These are phyloP conservation scores for Diplolepis rosae DNA, from an alignment of 2,888 invertebrate species.

Conservation along the genomic window DNA sequence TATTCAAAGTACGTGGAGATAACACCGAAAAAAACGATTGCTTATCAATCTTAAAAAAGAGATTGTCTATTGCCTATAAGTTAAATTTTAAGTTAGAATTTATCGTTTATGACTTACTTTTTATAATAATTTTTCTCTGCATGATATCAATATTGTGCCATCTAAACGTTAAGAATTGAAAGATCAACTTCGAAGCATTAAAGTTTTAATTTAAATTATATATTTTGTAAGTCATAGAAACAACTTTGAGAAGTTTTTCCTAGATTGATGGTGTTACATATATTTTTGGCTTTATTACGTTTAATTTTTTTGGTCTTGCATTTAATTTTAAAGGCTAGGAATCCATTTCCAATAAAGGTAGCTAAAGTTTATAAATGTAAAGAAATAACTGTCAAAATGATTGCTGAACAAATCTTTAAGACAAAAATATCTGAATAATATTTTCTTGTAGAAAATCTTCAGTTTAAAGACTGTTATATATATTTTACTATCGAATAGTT, in stretches of 20 bases:
- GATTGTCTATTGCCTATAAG: background rate
- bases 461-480: slow-evolving; percentile 25
- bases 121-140: background rate
- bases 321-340: background rate
- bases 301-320: background rate
- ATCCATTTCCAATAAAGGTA: background rate
- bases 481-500: slow-evolving; percentile 2
- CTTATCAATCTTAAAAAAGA: slow-evolving; percentile 48
- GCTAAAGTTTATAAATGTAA: background rate
- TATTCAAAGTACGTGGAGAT: slow-evolving; percentile 71
- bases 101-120: background rate
- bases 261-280: background rate
- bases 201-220: background rate
- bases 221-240: background rate
- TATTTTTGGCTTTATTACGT: background rate
- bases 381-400: background rate
- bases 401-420: background rate
- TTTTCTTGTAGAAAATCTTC: background rate
- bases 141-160: background rate
- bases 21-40: slow-evolving; percentile 58
- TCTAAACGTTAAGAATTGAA: background rate
- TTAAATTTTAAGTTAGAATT: background rate
- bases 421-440: background rate
- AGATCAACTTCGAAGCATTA: background rate
- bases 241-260: background rate